Evolutionary conservation across 2,888 invertebrate species (phyloP).

Genomic region (Eristalis tenax): DNA sequence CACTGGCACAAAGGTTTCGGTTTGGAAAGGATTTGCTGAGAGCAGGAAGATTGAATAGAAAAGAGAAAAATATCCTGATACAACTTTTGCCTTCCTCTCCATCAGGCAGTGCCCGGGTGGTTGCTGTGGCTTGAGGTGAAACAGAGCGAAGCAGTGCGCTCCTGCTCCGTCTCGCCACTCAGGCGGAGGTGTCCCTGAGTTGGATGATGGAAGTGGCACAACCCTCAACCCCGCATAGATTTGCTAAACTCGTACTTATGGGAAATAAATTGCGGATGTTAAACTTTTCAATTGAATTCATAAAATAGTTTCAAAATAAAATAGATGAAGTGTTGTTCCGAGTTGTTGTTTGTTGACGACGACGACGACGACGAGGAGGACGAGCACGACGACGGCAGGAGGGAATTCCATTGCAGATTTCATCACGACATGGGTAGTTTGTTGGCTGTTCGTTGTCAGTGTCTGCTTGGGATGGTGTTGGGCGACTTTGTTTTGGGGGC

Average conservation of each 20-base stretch:
- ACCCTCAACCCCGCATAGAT: conserved; percentile 35
- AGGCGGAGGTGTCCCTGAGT: neutral
- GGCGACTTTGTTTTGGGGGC: neutral
- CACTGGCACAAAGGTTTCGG: conserved; percentile 28
- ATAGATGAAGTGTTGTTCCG: conserved; percentile 69
- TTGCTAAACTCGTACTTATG: conserved; percentile 68
- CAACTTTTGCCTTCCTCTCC: conserved; percentile 58
- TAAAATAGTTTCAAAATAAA: conserved; percentile 70
- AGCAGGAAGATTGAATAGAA: conserved; percentile 29
- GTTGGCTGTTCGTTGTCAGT: neutral
- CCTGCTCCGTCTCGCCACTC: neutral
- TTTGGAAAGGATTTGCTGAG: conserved; percentile 44
- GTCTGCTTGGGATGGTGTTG: conserved; percentile 1
- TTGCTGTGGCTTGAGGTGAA: neutral
- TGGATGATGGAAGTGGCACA: neutral
- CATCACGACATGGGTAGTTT: conserved; percentile 20
- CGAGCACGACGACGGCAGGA: neutral
- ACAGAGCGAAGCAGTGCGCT: neutral
- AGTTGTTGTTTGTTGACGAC: conserved; percentile 55
- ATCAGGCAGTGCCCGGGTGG: neutral
- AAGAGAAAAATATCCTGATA: conserved; percentile 23
- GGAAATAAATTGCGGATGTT: conserved; percentile 71
- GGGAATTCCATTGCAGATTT: conserved; percentile 56
- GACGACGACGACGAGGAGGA: neutral
- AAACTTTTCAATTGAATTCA: conserved; percentile 72